Evolutionary conservation across 2,113 vertebrate species (phyloP).

Genomic region (Laterallus jamaicensis): DNA sequence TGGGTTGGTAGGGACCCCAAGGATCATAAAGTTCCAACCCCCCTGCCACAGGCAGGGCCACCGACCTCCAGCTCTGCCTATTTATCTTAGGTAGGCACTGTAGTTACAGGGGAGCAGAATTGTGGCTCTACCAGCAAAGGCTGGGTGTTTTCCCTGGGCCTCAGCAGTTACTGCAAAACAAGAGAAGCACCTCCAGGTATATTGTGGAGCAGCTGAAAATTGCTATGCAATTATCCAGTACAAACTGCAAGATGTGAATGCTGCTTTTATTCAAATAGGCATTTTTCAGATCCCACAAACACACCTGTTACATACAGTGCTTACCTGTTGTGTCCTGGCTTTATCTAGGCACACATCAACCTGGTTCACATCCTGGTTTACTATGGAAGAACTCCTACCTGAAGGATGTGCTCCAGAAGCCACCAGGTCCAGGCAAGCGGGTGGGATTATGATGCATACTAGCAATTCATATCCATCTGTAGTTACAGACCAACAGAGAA

Average conservation of each 20-base stretch:
- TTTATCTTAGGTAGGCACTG: neutral
- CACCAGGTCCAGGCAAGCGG: neutral
- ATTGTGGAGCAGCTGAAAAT: neutral
- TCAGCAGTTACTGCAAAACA: neutral
- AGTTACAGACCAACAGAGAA: neutral
- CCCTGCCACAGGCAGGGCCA: no score
- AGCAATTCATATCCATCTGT: neutral
- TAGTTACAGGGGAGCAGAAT: fast-evolving
- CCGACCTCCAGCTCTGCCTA: no score
- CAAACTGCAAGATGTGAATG: neutral
- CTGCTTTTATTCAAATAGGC: neutral
- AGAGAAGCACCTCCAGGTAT: neutral
- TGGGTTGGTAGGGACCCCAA: no score
- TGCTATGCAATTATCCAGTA: neutral
- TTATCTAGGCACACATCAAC: neutral
- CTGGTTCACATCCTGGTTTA: neutral
- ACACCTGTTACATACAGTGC: neutral
- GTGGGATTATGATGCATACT: neutral
- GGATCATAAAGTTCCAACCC: no score
- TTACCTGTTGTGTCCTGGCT: neutral
- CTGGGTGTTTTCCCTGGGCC: neutral
- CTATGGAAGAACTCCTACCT: neutral
- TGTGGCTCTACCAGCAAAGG: neutral
- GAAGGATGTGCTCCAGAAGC: neutral
- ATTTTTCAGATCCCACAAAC: neutral